Evolutionary conservation across 1,140 invertebrate genomes (phyloP).

Genomic region (Diorhabda sublineata): DNA sequence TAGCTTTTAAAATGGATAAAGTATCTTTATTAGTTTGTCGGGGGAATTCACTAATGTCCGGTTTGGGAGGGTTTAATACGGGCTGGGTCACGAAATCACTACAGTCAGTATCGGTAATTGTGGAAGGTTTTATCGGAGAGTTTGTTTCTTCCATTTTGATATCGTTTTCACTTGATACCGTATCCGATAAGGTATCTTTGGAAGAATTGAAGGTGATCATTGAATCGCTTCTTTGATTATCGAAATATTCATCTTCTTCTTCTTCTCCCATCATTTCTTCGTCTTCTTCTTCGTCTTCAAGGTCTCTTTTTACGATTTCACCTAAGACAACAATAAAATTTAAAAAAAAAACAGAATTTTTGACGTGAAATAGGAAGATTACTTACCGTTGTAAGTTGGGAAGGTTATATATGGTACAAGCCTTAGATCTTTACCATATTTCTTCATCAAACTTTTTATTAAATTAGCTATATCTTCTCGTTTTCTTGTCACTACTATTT

Average conservation of each 20-base stretch:
- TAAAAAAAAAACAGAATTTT: conserved; percentile 11
- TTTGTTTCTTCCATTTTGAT: conserved; percentile 7
- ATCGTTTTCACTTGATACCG: conserved; percentile 5
- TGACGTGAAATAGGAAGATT: neutral
- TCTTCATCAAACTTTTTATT: conserved; percentile 65
- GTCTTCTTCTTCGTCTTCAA: conserved; percentile 25
- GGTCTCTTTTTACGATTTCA: conserved; percentile 12
- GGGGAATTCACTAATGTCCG: conserved; percentile 37
- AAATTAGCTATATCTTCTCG: conserved; percentile 73
- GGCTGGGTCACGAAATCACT: conserved; percentile 25
- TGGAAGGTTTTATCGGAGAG: conserved; percentile 27
- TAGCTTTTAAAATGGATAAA: conserved; percentile 44
- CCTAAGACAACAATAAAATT: conserved; percentile 11
- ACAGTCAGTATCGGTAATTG: conserved; percentile 19
- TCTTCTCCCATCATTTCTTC: conserved; percentile 28
- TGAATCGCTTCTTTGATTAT: conserved; percentile 12
- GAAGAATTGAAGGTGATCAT: neutral
- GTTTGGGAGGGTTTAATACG: conserved; percentile 27
- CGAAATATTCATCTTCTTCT: conserved; percentile 15
- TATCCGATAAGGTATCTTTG: conserved; percentile 8
- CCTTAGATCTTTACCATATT: conserved; percentile 55
- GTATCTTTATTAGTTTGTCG: conserved; percentile 39
- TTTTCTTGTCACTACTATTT: conserved; percentile 71
- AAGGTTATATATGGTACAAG: conserved; percentile 58
- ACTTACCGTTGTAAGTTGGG: conserved; percentile 60